Conservation (phyloP, 2,888 invertebrate species). For the Temnothorax rugatulus region DNA sequence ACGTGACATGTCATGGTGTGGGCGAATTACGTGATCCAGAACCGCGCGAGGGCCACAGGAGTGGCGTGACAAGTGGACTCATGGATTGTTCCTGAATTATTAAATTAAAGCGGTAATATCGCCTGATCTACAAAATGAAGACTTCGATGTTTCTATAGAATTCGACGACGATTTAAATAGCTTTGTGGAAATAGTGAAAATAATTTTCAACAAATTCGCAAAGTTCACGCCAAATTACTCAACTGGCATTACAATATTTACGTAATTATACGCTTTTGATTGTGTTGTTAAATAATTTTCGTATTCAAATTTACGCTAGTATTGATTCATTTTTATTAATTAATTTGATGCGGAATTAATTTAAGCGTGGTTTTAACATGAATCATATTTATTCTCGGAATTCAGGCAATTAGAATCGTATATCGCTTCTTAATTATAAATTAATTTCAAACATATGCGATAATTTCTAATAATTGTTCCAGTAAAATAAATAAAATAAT, state of each 20-base stretch:
- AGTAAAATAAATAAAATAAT: constrained; percentile 16
- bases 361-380: neutral
- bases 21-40: constrained; percentile 75
- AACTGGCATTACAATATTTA: constrained; percentile 19
- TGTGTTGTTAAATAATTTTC: constrained; percentile 6
- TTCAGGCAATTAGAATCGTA: neutral
- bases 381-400: constrained; percentile 8
- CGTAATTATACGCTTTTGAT: constrained; percentile 22
- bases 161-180: constrained; percentile 28
- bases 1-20: constrained; percentile 69
- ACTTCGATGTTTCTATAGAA: neutral
- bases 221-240: neutral
- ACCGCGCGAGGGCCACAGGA: constrained; percentile 59
- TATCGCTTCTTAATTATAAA: constrained; percentile 7
- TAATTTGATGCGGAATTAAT: constrained; percentile 17
- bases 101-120: constrained; percentile 70
- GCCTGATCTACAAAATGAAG: constrained; percentile 59
- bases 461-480: neutral
- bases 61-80: constrained; percentile 76
- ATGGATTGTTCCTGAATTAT: constrained; percentile 74
- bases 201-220: constrained; percentile 2
- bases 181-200: constrained; percentile 5
- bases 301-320: neutral
- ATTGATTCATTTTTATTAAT: constrained; percentile 31
- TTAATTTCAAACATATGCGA: constrained; percentile 9